Evolutionary conservation across 2,888 invertebrate species (phyloP), one percentile per base, ranked within the genome.

Genomic region (Heliconius erato): DNA sequence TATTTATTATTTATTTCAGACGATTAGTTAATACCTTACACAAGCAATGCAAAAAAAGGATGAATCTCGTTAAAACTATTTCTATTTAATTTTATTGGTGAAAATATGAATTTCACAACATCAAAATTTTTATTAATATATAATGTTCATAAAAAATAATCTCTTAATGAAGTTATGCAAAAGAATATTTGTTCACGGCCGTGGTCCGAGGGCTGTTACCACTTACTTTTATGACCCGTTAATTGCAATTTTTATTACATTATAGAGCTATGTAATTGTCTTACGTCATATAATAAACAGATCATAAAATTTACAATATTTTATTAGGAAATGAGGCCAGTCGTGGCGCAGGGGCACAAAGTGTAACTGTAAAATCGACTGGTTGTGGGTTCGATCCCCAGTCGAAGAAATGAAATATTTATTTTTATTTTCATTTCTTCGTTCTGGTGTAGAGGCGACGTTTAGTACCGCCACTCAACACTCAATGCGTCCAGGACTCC

Each of bases 201-300:
- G 63, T n/a, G 44, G 65, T 19, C 81, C 71, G 71, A 78, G 81
- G 77, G 71, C 81, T 78, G 81, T 71, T 65, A 49, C 81, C 81
- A 65, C 65, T 81, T 81, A 81, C 81, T 81, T 81, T 81, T 81
- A 81, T 81, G 81, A 81, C 78, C 78, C 26, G 81, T 71, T 78
- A 78, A 81, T 81, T 81, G 78, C 76, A 69, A 23, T n/a, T 81
- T 81, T 78, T 44, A 80, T 76, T 69, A 76, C 71, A 65, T 71
- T 71, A 81, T 65, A 44, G 54, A 54, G 23, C 71, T n/a, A 44
- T 76, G 54, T 81, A 68, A 76, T 81, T 72, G 59, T 78, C 40
- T 80, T 81, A 71, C 81, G 23, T 81, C 77, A 81, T 81, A 78
- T 71, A 81, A 81, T 77, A 65, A 81, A 78, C 78, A 78, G 65